Conservation (phyloP, 2,888 invertebrate species). For the Tenthredo distinguenda region DNA sequence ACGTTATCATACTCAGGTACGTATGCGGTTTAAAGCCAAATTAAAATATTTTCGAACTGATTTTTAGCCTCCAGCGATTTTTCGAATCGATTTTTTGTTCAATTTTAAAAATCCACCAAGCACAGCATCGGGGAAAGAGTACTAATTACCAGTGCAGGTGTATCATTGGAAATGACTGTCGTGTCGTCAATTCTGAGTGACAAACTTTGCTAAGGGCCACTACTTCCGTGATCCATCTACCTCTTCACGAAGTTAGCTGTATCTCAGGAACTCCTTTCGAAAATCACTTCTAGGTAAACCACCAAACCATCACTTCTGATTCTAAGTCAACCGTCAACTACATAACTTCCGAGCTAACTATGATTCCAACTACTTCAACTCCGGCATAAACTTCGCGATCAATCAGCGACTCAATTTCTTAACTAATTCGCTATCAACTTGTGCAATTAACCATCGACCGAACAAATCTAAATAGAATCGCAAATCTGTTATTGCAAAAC, state of each 20-base stretch:
- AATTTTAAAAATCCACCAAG: neutral
- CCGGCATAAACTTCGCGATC: neutral
- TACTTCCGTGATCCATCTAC: neutral
- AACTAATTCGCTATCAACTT: neutral
- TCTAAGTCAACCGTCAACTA: neutral
- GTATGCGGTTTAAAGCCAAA: neutral
- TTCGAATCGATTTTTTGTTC: neutral
- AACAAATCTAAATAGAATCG: neutral
- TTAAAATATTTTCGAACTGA: neutral
- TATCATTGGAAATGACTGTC: neutral
- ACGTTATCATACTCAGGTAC: neutral
- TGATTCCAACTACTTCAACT: neutral
- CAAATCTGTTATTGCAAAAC: neutral
- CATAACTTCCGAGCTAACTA: neutral
- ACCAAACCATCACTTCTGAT: neutral
- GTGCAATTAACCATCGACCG: neutral
- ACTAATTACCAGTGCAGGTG: neutral
- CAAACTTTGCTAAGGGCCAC: neutral
- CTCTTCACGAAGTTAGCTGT: neutral
- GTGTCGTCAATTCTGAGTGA: neutral
- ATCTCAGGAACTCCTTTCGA: neutral
- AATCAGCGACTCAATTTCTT: neutral
- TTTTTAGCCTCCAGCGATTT: neutral
- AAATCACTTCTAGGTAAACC: neutral
- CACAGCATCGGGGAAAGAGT: neutral